Base-by-base conservation (phyloP, 1,140 invertebrate genomes). In the Lepidotrigona ventralis region DNA sequence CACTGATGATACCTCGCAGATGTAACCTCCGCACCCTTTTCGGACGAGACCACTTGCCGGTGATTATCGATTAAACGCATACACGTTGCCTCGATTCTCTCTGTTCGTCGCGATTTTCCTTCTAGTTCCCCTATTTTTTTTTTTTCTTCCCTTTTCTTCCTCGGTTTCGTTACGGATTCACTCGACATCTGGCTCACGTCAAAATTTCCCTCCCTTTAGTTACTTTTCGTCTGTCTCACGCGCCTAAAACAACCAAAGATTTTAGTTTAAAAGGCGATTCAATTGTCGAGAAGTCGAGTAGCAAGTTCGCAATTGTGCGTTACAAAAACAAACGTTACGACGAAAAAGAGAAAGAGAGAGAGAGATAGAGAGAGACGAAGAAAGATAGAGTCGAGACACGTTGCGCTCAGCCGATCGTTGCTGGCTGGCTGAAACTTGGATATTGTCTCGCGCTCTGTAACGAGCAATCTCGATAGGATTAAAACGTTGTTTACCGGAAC, bases 1-100 rank as follows among this genome's bases (percentile, higher is more conserved):
- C 86, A 74, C 88, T 91, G 91, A 91, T 91, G 90, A 92, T 91
- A 91, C 91, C 88, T 90, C 86, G 90, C 91, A 93, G 91, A 92
- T 92, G 90, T 90, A 91, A 90, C 90, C 85, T 85, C 79, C 80
- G 86, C 85, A 84, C 85, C 88, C 84, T 88, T 89, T 91, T 90
- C 87, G 81, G 79, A 73, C 82, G 88, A 85, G 84, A 90, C 89
- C 91, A 91, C 90, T 91, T 92, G 88, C 91, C 88, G 83, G 81
- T 87, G 88, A 91, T 91, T 90, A 91, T 92, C 91, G 91, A 92
- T 92, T 90, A 89, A 90, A 86, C 84, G 85, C 88, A 87, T 90
- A 89, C 89, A 88, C 85, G 80, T 72, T 54, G 87, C 80, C 79
- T 88, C 71, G 21, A 56, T 68, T 56, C 70, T 79, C 86, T 56